phyloP scores from a whole-genome alignment of 2,888 invertebrate genomes.

The Trachelus tabidus region DNA sequence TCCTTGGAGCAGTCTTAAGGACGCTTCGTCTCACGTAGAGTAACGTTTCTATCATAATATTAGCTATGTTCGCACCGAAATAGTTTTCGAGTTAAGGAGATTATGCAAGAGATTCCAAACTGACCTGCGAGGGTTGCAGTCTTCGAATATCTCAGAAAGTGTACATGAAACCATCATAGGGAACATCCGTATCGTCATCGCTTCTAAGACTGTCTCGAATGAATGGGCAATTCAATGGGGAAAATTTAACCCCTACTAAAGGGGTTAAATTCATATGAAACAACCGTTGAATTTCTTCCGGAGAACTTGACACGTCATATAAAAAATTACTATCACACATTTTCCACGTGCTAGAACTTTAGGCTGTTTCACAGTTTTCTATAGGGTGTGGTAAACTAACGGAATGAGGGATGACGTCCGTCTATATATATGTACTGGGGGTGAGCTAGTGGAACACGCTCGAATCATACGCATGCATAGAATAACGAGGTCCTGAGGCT shows the following conservation, averaged over 20 bases:
- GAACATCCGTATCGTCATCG: not conserved
- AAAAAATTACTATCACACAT: not conserved
- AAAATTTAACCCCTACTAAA: not conserved
- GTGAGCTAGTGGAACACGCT: constrained; percentile 30
- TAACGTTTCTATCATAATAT: constrained; percentile 35
- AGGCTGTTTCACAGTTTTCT: not conserved
- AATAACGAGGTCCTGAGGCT: constrained; percentile 56
- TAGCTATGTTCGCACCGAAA: constrained; percentile 11
- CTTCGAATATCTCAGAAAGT: not conserved
- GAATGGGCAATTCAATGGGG: not conserved
- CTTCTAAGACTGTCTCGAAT: not conserved
- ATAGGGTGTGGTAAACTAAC: constrained; percentile 15
- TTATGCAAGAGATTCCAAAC: constrained; percentile 9
- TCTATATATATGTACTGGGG: not conserved
- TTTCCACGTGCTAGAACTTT: not conserved
- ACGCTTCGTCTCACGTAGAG: constrained; percentile 42
- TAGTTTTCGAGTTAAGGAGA: constrained; percentile 9
- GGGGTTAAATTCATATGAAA: not conserved
- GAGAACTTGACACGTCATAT: not conserved
- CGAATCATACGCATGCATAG: constrained; percentile 56
- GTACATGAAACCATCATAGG: not conserved
- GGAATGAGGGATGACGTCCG: constrained; percentile 34
- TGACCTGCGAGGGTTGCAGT: not conserved
- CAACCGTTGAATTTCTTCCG: not conserved
- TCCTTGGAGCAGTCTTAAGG: constrained; percentile 36